phyloP scores from a whole-genome alignment of 2,888 invertebrate genomes.

The Perdita meconis region DNA sequence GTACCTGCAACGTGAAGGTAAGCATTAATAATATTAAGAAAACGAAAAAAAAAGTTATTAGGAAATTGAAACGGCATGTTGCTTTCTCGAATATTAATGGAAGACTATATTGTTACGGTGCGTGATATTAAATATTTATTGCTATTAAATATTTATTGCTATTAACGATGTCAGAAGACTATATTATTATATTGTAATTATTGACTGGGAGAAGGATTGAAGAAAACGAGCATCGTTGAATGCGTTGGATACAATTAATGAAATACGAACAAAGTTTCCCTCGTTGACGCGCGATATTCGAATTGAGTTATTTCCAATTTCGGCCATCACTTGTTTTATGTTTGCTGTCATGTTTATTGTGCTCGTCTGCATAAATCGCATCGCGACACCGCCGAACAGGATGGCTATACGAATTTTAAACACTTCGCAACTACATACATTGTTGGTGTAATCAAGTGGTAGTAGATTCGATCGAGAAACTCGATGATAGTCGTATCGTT shows the following conservation, averaged over 20 bases:
- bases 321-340: neutral
- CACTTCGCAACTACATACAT: too few relatives aligned
- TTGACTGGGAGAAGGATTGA: conserved; percentile 12
- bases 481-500: neutral
- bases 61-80: conserved; percentile 22
- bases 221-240: too few relatives aligned
- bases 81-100: conserved; percentile 9
- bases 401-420: too few relatives aligned
- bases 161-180: conserved; percentile 33
- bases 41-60: conserved; percentile 14
- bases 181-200: conserved; percentile 20
- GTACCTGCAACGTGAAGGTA: conserved; percentile 69
- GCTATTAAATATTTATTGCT: too few relatives aligned
- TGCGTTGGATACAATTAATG: too few relatives aligned
- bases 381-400: too few relatives aligned
- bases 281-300: conserved; percentile 38
- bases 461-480: too few relatives aligned
- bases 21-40: conserved; percentile 39
- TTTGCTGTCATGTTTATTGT: neutral
- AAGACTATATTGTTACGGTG: conserved; percentile 41
- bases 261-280: too few relatives aligned
- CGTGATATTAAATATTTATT: conserved; percentile 44
- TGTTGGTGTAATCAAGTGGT: too few relatives aligned
- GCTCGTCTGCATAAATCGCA: neutral
- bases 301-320: conserved; percentile 34